Evolutionary conservation across 30 jellyfish, hydroid and myxozoan genomes (phyloP).

Genomic region (Sanderia malayensis): DNA sequence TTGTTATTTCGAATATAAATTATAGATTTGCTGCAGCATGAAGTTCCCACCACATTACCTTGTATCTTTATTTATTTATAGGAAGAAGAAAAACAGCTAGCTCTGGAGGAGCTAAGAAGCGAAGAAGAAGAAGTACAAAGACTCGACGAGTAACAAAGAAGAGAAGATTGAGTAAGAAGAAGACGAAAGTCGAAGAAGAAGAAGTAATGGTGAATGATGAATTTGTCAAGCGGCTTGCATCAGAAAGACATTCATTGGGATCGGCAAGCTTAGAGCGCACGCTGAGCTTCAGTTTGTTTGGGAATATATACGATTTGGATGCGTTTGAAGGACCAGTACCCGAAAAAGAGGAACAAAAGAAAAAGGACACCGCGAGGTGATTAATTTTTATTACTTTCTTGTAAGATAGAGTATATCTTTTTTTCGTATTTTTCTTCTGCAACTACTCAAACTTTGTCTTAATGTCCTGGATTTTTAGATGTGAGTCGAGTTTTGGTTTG

Average conservation of each 20-base stretch:
- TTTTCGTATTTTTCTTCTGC: too few relatives aligned
- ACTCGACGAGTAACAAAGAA: background rate
- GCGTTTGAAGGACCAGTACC: slow-evolving; percentile 43
- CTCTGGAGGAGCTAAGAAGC: slow-evolving; percentile 1
- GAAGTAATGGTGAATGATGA: slow-evolving; percentile 15
- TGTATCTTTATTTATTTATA: too few relatives aligned
- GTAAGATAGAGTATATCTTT: too few relatives aligned
- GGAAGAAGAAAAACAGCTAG: background rate
- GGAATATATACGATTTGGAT: slow-evolving; percentile 54
- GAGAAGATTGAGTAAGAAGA: background rate
- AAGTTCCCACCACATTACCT: too few relatives aligned
- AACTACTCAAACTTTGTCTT: too few relatives aligned
- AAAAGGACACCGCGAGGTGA: background rate
- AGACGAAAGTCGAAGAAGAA: background rate
- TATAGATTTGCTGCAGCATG: too few relatives aligned
- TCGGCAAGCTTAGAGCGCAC: slow-evolving; percentile 64
- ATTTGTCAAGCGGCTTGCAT: background rate
- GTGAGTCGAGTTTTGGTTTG: too few relatives aligned
- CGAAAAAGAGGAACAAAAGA: background rate
- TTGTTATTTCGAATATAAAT: too few relatives aligned
- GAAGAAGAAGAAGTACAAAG: background rate
- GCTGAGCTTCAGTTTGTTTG: slow-evolving; percentile 50
- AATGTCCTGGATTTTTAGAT: too few relatives aligned
- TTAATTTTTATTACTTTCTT: too few relatives aligned
- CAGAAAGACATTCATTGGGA: slow-evolving; percentile 21